Evolutionary conservation across 2,113 vertebrate genomes (phyloP).

Genomic region (Cromileptes altivelis): DNA sequence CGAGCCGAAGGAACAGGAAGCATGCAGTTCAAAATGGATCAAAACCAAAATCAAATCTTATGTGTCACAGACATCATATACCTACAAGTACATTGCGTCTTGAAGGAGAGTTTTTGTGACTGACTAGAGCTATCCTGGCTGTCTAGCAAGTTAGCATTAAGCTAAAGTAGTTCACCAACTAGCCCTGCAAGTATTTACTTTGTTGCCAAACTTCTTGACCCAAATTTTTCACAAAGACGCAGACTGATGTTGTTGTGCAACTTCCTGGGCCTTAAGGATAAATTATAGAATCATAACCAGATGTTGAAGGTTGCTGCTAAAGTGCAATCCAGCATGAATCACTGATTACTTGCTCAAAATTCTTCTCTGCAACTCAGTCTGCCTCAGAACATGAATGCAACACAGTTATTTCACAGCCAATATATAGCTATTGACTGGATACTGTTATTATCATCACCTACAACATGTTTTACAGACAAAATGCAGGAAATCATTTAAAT

Average conservation of each 20-base stretch:
- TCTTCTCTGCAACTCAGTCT: background rate
- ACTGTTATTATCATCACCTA: conserved; percentile 33
- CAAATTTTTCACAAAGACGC: background rate
- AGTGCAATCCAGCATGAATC: background rate
- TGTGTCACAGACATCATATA: too few species aligned
- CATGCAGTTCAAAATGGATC: background rate
- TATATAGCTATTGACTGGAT: conserved; percentile 3
- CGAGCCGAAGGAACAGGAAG: too few species aligned
- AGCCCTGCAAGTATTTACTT: background rate
- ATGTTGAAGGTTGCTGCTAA: background rate
- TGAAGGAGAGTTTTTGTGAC: background rate
- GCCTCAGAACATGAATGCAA: background rate
- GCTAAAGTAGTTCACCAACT: background rate
- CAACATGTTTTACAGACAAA: background rate
- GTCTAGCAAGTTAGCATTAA: background rate
- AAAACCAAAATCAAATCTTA: too few species aligned
- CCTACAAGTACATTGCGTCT: too few species aligned
- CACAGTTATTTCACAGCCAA: conserved; percentile 4
- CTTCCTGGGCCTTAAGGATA: background rate
- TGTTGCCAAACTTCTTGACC: background rate
- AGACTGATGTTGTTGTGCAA: background rate
- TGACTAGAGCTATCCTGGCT: background rate
- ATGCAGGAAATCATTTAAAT: conserved; percentile 4
- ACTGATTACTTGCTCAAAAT: background rate
- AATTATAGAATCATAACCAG: background rate